phyloP scores from a whole-genome alignment of 2,888 invertebrate species.

The Bursaphelenchus okinawaensis region DNA sequence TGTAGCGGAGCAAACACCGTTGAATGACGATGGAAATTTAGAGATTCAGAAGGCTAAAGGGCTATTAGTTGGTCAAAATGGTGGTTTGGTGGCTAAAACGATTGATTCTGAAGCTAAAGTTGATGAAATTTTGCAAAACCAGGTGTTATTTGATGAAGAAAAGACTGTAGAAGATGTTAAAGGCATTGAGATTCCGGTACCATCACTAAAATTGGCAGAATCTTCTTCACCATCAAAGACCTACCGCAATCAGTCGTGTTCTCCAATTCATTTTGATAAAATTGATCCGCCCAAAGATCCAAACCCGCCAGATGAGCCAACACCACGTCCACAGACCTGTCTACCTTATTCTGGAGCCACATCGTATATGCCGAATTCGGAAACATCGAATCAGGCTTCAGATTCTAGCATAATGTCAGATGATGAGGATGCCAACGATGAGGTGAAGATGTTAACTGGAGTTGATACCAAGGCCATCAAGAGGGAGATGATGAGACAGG shows the following conservation, averaged over 20 bases:
- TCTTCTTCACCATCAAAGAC: constrained; percentile 18
- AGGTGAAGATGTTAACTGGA: no score
- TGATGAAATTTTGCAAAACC: no score
- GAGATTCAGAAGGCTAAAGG: not conserved
- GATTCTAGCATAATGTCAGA: not conserved
- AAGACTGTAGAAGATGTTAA: not conserved
- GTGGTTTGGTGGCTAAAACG: no score
- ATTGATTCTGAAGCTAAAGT: no score
- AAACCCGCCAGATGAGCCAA: constrained; percentile 20
- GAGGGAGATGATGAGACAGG: not conserved
- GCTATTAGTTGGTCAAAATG: no score
- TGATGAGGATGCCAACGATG: not conserved
- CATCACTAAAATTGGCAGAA: constrained; percentile 3
- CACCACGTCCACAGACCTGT: constrained; percentile 10
- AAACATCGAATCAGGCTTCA: not conserved
- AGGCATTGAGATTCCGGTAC: not conserved
- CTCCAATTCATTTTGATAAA: constrained; percentile 20
- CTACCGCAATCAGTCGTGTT: constrained; percentile 26
- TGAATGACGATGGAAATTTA: not conserved
- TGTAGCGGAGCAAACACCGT: not conserved
- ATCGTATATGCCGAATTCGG: constrained; percentile 8
- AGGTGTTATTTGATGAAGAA: not conserved
- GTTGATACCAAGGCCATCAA: not conserved
- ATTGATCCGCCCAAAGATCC: constrained; percentile 2
- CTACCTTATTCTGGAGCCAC: constrained; percentile 15